These are phyloP conservation scores for Idaea straminata DNA, from an alignment of 2,888 invertebrate species.

Conservation along the genomic window DNA sequence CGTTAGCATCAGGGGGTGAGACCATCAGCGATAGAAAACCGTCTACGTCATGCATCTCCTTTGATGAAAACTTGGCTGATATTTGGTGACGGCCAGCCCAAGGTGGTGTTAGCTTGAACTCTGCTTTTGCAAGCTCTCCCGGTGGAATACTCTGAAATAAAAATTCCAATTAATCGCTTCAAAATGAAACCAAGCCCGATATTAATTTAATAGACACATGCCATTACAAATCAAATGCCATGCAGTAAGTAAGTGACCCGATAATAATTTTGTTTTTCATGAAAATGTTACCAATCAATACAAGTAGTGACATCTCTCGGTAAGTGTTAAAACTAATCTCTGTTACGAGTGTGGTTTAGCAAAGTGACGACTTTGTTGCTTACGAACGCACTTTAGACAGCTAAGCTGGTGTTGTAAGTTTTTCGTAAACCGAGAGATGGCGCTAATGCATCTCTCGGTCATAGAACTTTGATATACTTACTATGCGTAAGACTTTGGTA, in stretches of 20 bases:
- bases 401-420: not conserved
- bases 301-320: not conserved
- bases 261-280: too few species aligned
- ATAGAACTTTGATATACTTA: not conserved
- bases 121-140: conserved; percentile 85
- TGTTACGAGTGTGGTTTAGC: not conserved
- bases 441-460: not conserved
- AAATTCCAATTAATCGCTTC: too few species aligned
- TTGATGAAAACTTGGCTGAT: conserved; percentile 92
- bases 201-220: too few species aligned
- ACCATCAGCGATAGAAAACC: conserved; percentile 91
- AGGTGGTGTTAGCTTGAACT: conserved; percentile 88
- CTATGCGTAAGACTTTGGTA: not conserved
- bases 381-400: not conserved
- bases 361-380: not conserved
- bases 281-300: not conserved
- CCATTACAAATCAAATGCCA: too few species aligned
- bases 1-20: conserved; percentile 65
- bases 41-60: conserved; percentile 93
- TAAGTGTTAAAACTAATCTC: not conserved
- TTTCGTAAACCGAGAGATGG: conserved; percentile 1
- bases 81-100: conserved; percentile 90
- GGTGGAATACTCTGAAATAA: conserved; percentile 60
- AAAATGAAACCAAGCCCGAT: too few species aligned
- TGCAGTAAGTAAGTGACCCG: too few species aligned